Percentiles rank a stretch among this genome's conserved stretches.
Conservation (phyloP, 1,140 invertebrate species). For the Paraescarpia echinospica region DNA sequence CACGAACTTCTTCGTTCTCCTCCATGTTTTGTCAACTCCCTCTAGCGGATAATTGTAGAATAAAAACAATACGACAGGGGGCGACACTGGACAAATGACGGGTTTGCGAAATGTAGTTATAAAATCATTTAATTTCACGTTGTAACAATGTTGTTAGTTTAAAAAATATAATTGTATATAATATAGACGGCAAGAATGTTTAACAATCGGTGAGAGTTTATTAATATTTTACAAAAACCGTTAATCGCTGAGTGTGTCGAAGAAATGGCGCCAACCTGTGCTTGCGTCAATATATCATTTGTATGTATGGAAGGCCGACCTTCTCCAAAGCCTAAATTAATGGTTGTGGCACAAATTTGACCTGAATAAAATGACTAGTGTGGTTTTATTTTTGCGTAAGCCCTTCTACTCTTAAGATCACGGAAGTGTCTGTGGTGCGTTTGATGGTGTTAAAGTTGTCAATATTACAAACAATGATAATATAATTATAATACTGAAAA, state of each 20-base stretch:
- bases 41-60: background rate
- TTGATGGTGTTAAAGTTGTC: too few species aligned
- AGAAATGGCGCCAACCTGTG: background rate
- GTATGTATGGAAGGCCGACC: too few species aligned
- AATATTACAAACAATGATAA: too few species aligned
- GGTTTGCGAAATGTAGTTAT: background rate
- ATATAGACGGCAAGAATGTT: background rate
- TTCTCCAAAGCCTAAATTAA: too few species aligned
- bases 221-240: background rate
- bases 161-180: background rate
- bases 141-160: background rate
- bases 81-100: background rate
- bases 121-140: background rate
- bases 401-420: too few species aligned
- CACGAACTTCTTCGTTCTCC: slow-evolving; percentile 16
- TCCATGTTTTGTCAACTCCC: background rate
- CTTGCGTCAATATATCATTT: too few species aligned
- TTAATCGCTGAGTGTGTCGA: background rate
- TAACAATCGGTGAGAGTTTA: background rate
- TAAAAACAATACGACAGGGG: background rate
- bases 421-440: too few species aligned
- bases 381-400: too few species aligned
- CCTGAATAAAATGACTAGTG: too few species aligned
- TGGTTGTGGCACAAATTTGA: too few species aligned
- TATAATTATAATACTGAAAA: too few species aligned